Conservation (phyloP, 1,140 invertebrate species). For the Brachionus koreanus region DNA sequence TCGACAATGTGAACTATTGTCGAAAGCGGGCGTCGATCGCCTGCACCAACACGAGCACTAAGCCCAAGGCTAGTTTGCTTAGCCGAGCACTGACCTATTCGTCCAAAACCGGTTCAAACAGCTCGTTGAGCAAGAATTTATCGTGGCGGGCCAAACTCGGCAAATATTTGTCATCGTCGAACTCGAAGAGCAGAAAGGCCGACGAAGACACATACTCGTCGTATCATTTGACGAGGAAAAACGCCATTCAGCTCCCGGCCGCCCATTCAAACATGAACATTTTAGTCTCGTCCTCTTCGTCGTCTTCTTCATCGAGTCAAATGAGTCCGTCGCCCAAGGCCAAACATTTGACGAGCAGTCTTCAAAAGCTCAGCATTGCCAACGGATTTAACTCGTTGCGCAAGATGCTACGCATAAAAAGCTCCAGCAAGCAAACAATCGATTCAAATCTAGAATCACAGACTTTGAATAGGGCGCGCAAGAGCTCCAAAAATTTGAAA, state of each 20-base stretch:
- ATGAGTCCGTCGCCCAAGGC: background rate
- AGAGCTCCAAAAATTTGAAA: background rate
- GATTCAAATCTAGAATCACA: background rate
- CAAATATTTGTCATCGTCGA: background rate
- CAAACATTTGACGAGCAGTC: background rate
- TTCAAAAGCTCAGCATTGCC: background rate
- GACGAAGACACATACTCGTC: conserved; percentile 40
- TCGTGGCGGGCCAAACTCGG: conserved; percentile 11
- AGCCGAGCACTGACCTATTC: background rate
- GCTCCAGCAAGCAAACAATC: background rate
- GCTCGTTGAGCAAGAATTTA: background rate
- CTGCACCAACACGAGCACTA: background rate
- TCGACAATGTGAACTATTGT: background rate
- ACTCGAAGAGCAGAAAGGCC: background rate
- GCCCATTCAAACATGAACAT: background rate
- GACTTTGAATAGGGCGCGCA: background rate
- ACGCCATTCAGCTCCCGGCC: background rate
- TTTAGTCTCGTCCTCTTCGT: conserved; percentile 2
- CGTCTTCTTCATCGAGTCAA: background rate
- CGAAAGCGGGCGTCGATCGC: background rate
- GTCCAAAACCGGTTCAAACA: background rate
- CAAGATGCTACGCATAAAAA: background rate
- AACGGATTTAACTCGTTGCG: conserved; percentile 21
- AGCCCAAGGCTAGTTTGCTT: background rate
- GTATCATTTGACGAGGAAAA: conserved; percentile 28